Evolutionary conservation across 1,140 invertebrate genomes (phyloP).

Genomic region (Drosophila punjabiensis): DNA sequence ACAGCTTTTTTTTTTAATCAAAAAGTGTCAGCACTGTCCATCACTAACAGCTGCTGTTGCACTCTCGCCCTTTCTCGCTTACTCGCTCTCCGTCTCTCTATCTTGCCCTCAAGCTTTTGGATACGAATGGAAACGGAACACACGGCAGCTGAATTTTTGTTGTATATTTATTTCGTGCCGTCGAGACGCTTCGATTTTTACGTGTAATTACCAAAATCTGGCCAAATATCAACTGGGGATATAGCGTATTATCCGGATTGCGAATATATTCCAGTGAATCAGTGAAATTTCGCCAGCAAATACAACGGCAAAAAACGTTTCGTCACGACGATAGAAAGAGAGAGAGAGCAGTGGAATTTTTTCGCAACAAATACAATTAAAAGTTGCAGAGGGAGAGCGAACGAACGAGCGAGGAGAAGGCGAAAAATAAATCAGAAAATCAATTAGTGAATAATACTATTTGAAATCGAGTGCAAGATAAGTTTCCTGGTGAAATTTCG

Average conservation of each 20-base stretch:
- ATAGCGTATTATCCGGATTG: constrained; percentile 1
- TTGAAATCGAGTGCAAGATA: constrained; percentile 37
- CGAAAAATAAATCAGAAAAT: constrained; percentile 32
- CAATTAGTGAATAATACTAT: constrained; percentile 46
- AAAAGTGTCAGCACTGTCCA: too few species aligned
- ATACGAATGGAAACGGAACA: constrained; percentile 54
- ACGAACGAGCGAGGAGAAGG: constrained; percentile 6
- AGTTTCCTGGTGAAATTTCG: constrained; percentile 14
- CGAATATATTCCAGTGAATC: constrained; percentile 46
- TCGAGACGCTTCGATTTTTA: constrained; percentile 54
- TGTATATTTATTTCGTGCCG: constrained; percentile 75
- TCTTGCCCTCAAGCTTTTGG: constrained; percentile 17
- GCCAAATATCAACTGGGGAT: constrained; percentile 8
- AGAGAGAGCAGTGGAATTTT: constrained; percentile 62
- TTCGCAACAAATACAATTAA: constrained; percentile 38
- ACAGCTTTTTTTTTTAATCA: too few species aligned
- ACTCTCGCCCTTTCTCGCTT: background rate
- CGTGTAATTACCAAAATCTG: constrained; percentile 31
- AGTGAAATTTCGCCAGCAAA: constrained; percentile 20
- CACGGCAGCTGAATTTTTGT: constrained; percentile 50
- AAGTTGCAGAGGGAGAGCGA: constrained; percentile 23
- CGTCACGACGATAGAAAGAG: constrained; percentile 56
- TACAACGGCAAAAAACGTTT: constrained; percentile 57
- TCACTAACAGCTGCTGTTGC: background rate
- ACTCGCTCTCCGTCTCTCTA: constrained; percentile 7